Conservation (phyloP, 2,888 invertebrate species). For the Drosophila nigricruria region DNA sequence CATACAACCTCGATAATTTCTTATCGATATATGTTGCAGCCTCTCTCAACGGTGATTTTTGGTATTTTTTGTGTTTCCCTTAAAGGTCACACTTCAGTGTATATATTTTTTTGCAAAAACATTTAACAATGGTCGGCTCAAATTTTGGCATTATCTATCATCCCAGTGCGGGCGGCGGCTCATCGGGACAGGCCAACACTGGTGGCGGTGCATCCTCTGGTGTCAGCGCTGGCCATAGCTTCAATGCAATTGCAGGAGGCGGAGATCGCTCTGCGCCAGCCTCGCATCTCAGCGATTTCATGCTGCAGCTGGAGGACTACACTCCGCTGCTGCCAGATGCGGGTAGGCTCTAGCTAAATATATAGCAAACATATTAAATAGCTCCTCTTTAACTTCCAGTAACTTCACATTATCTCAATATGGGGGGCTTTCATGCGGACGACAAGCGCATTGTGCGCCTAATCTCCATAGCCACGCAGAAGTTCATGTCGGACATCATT, state of each 20-base stretch:
- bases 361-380: slow-evolving; percentile 85
- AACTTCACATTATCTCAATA: slow-evolving; percentile 85
- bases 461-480: slow-evolving; percentile 97
- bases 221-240: background rate
- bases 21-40: slow-evolving; percentile 3
- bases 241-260: slow-evolving; percentile 11
- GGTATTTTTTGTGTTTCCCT: background rate
- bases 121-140: slow-evolving; percentile 64
- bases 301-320: slow-evolving; percentile 90
- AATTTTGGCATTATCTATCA: slow-evolving; percentile 69
- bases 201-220: slow-evolving; percentile 2
- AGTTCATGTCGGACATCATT: slow-evolving; percentile 98
- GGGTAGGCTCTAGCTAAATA: slow-evolving; percentile 26
- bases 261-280: slow-evolving; percentile 52
- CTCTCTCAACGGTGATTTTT: background rate
- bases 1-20: background rate
- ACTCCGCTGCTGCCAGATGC: slow-evolving; percentile 96
- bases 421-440: slow-evolving; percentile 93
- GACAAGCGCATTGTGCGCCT: slow-evolving; percentile 96
- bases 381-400: slow-evolving; percentile 27
- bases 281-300: slow-evolving; percentile 68
- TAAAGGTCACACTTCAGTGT: slow-evolving; percentile 11
- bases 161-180: slow-evolving; percentile 47
- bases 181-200: slow-evolving; percentile 43
- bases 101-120: background rate